A percentile compares a stretch with the other conserved stretches of the same genome.
Conservation (phyloP, 1,140 invertebrate genomes). For the Drosophila pseudoobscura region DNA sequence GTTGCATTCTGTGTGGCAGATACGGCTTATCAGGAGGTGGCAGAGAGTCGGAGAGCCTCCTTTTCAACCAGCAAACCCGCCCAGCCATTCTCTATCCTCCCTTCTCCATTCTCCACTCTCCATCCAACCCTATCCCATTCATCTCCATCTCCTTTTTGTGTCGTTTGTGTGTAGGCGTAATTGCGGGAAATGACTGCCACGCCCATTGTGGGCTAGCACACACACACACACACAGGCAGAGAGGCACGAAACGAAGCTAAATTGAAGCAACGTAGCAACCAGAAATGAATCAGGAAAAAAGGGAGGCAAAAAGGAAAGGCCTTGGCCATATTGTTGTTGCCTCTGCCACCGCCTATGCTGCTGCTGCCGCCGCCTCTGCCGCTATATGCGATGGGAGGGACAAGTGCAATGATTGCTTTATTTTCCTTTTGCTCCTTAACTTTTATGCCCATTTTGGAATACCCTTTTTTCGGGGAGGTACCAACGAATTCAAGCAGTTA, state of each 20-base stretch:
- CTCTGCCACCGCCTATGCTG: constrained; percentile 5
- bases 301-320: constrained; percentile 14
- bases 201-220: constrained; percentile 72
- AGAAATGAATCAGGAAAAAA: constrained; percentile 36
- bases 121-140: constrained; percentile 6
- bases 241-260: constrained; percentile 23
- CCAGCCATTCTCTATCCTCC: constrained; percentile 1
- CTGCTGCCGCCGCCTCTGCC: constrained; percentile 3
- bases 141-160: constrained; percentile 21
- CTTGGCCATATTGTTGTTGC: constrained; percentile 44
- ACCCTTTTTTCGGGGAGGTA: no score
- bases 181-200: constrained; percentile 78
- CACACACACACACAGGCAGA: constrained; percentile 26
- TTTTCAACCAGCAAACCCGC: background rate
- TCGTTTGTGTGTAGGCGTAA: constrained; percentile 70
- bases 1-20: constrained; percentile 7
- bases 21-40: constrained; percentile 41
- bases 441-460: background rate
- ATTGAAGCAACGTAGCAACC: constrained; percentile 56
- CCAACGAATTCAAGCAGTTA: no score
- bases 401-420: constrained; percentile 78
- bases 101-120: constrained; percentile 6
- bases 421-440: constrained; percentile 28
- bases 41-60: no score
- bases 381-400: constrained; percentile 33